These are phyloP conservation scores for Chromobotia macracanthus DNA, from an alignment of 2,797 vertebrate species.

Conservation along the genomic window DNA sequence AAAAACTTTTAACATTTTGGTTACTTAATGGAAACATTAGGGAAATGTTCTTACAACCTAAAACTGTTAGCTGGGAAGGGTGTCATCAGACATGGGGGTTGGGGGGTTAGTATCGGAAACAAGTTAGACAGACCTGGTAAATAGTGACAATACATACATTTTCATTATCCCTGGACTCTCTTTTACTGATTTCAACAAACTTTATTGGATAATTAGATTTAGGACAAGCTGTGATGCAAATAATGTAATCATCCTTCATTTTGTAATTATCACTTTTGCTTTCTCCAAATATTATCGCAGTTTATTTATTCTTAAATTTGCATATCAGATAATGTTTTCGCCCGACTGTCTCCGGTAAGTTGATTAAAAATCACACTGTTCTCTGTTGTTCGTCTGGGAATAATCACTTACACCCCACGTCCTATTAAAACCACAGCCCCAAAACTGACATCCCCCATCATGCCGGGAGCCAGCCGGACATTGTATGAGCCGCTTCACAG, in stretches of 20 bases:
- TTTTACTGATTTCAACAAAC: not conserved
- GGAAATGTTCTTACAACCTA: slow-evolving; percentile 3
- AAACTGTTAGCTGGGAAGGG: too few relatives aligned
- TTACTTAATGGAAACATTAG: too few relatives aligned
- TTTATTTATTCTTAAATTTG: slow-evolving; percentile 24
- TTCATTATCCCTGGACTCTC: too few relatives aligned
- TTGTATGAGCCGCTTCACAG: slow-evolving; percentile 5
- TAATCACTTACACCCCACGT: not conserved
- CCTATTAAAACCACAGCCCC: slow-evolving; percentile 12
- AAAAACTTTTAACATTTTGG: too few relatives aligned
- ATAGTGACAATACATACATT: not conserved
- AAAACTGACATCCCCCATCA: not conserved
- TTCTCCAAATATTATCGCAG: not conserved
- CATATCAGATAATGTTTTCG: slow-evolving; percentile 16
- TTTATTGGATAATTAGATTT: slow-evolving; percentile 23
- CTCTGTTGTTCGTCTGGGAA: slow-evolving; percentile 4
- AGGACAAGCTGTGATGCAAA: slow-evolving; percentile 35
- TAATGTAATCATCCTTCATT: slow-evolving; percentile 17
- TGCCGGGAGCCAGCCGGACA: not conserved
- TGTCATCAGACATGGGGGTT: too few relatives aligned
- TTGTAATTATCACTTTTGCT: slow-evolving; percentile 7
- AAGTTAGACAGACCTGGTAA: slow-evolving; percentile 15
- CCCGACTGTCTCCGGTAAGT: slow-evolving; percentile 4
- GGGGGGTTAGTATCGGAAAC: too few relatives aligned
- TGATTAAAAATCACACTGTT: slow-evolving; percentile 38